These are phyloP conservation scores for Zoroaster sp. DNA, from an alignment of 53 echinoderm and acorn worm species.

Conservation along the genomic window DNA sequence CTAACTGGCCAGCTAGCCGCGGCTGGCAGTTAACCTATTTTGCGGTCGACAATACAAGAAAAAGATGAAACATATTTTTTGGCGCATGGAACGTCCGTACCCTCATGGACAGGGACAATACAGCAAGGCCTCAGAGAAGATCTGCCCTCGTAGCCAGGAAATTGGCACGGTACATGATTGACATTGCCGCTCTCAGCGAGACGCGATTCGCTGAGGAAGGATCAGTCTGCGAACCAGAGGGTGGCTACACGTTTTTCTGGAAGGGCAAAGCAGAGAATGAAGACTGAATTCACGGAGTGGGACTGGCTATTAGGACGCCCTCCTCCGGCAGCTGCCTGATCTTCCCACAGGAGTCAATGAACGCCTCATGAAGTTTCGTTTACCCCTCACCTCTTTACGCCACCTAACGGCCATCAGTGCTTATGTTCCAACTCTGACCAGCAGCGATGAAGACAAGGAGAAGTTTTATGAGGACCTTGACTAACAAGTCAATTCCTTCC, in stretches of 20 bases:
- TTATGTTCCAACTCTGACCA: too few relatives aligned
- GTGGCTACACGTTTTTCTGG: constrained; percentile 45
- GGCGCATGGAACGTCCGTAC: constrained; percentile 6
- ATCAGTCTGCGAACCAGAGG: background rate
- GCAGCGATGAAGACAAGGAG: constrained; percentile 5
- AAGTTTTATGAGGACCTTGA: constrained; percentile 25
- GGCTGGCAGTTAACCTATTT: background rate
- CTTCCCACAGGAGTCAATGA: constrained; percentile 30
- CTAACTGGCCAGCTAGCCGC: background rate
- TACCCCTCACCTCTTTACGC: background rate
- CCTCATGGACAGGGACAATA: background rate
- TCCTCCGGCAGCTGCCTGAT: background rate
- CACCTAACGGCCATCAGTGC: constrained; percentile 21
- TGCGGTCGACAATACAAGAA: background rate
- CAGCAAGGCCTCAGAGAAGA: background rate
- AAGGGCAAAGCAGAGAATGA: background rate
- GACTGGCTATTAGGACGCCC: constrained; percentile 12
- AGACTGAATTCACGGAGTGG: constrained; percentile 1
- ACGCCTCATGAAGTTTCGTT: constrained; percentile 22
- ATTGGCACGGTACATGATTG: background rate
- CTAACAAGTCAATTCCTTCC: background rate
- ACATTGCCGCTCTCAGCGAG: constrained; percentile 16
- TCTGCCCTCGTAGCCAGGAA: background rate
- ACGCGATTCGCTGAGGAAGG: background rate
- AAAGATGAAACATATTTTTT: background rate